Conservation (phyloP, 2,113 vertebrate genomes). For the Cyphomyrus plagiostoma region DNA sequence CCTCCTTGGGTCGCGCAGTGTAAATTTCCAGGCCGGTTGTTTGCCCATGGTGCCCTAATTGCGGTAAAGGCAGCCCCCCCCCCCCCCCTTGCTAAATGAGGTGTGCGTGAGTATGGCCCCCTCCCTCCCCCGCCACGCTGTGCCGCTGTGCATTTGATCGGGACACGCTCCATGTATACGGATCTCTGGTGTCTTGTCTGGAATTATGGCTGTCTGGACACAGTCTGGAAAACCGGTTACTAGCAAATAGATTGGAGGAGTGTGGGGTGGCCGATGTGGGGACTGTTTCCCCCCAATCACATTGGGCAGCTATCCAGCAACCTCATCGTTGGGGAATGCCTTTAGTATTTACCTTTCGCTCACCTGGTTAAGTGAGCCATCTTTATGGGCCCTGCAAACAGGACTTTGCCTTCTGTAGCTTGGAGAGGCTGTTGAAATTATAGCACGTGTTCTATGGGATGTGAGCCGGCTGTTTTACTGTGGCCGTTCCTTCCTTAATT, state of each 20-base stretch:
- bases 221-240: slow-evolving; percentile 68
- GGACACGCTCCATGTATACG: slow-evolving; percentile 25
- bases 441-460: slow-evolving; percentile 10
- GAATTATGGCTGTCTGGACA: slow-evolving; percentile 23
- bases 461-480: slow-evolving; percentile 36
- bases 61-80: no score
- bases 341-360: slow-evolving; percentile 66
- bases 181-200: slow-evolving; percentile 28
- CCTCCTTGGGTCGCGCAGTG: no score
- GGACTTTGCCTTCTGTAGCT: slow-evolving; percentile 62
- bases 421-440: neutral
- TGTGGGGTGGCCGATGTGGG: neutral
- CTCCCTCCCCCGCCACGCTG: slow-evolving; percentile 21
- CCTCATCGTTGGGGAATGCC: slow-evolving; percentile 65
- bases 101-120: slow-evolving; percentile 20
- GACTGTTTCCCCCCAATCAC: slow-evolving; percentile 62
- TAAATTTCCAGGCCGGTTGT: no score
- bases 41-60: no score
- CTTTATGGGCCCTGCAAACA: slow-evolving; percentile 70
- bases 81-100: slow-evolving; percentile 23
- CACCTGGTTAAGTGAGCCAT: slow-evolving; percentile 67
- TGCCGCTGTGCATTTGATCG: slow-evolving; percentile 26
- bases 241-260: slow-evolving; percentile 18
- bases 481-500: slow-evolving; percentile 3
- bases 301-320: slow-evolving; percentile 43